Percentiles rank a stretch among this genome's conserved stretches.
phyloP scores from a whole-genome alignment of 2,888 invertebrate species.

The Cataglyphis altisquamis region DNA sequence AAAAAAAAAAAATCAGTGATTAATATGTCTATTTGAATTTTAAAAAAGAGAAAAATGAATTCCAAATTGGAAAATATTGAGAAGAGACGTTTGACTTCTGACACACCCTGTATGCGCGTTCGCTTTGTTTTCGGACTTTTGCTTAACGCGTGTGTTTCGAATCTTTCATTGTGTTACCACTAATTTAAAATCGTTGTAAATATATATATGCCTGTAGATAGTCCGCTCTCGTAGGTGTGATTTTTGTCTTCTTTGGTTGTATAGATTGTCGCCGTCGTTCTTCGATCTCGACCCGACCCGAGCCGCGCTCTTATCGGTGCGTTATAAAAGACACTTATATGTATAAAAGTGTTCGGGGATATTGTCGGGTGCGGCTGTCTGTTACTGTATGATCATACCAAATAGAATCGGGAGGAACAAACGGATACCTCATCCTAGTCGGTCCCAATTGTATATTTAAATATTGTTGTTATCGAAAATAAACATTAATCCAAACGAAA shows the following conservation, averaged over 20 bases:
- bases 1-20: not conserved
- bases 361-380: constrained; percentile 39
- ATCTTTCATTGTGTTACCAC: constrained; percentile 71
- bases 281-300: not conserved
- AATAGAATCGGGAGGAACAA: constrained; percentile 64
- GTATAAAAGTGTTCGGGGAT: not conserved
- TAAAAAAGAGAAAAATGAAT: not conserved
- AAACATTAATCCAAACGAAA: constrained; percentile 63
- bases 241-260: constrained; percentile 60
- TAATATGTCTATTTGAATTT: not conserved
- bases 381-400: constrained; percentile 70
- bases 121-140: not conserved
- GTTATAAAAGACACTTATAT: constrained; percentile 11
- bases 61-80: not conserved
- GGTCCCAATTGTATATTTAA: constrained; percentile 78
- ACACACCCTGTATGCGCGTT: not conserved
- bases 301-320: constrained; percentile 8
- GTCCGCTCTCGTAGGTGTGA: constrained; percentile 58
- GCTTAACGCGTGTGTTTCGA: constrained; percentile 29
- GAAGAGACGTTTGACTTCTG: not conserved
- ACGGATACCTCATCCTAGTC: constrained; percentile 78
- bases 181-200: constrained; percentile 76
- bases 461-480: constrained; percentile 79
- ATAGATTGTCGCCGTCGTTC: constrained; percentile 43
- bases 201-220: constrained; percentile 59